A percentile compares a stretch with the other conserved stretches of the same genome.
Conservation (phyloP, 2,888 invertebrate species). For the Rhogogaster chlorosoma region DNA sequence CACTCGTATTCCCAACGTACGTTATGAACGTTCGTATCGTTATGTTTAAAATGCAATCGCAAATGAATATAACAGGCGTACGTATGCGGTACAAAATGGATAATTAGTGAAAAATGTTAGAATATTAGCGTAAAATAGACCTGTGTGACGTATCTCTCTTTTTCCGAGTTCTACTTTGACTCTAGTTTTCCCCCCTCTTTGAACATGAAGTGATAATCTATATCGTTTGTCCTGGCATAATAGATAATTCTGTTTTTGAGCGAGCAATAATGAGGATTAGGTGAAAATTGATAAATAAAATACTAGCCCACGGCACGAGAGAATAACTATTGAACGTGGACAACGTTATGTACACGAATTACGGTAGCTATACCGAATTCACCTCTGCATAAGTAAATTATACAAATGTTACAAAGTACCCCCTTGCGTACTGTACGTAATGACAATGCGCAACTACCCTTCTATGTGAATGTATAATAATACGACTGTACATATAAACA, state of each 20-base stretch:
- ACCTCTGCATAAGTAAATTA: conserved; percentile 33
- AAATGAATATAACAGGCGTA: conserved; percentile 1
- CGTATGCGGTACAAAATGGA: neutral
- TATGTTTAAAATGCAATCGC: conserved; percentile 2
- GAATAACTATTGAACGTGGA: conserved; percentile 26
- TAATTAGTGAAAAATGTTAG: neutral
- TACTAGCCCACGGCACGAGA: neutral
- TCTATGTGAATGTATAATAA: conserved; percentile 28
- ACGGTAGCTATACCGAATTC: neutral
- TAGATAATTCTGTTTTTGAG: neutral
- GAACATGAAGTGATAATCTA: neutral
- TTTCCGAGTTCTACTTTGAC: neutral
- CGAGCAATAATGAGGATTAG: neutral
- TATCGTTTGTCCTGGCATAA: neutral
- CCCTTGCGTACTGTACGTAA: conserved; percentile 42
- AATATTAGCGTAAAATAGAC: neutral
- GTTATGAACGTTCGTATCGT: conserved; percentile 26
- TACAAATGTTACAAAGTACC: conserved; percentile 45
- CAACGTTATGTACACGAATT: conserved; percentile 2
- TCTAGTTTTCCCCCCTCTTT: neutral
- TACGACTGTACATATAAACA: neutral
- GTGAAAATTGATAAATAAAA: neutral
- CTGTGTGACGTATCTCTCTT: neutral
- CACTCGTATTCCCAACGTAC: neutral
- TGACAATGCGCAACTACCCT: conserved; percentile 40